Percentiles rank a stretch among this genome's conserved stretches.
These are phyloP conservation scores for Nannoperca obscura DNA, from an alignment of 2,797 vertebrate species.

Conservation along the genomic window DNA sequence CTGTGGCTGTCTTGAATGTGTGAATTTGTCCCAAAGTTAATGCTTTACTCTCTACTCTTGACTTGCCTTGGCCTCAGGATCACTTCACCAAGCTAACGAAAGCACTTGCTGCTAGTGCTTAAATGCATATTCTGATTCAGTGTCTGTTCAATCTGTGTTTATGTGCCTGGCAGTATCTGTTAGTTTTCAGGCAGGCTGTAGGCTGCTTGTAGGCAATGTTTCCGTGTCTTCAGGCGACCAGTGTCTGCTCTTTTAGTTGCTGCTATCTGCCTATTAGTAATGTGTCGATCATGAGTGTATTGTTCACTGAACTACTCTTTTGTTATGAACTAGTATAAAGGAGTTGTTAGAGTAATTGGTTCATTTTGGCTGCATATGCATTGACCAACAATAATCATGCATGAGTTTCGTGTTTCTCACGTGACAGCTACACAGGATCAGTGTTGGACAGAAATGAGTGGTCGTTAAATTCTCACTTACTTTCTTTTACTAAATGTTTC, in stretches of 20 bases:
- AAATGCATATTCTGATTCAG: neutral
- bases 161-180: no score
- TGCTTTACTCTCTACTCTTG: neutral
- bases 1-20: neutral
- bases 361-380: no score
- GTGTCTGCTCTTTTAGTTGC: neutral
- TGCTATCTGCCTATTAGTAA: no score
- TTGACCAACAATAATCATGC: no score
- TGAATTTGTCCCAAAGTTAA: neutral
- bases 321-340: no score
- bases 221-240: neutral
- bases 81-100: neutral
- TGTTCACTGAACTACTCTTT: no score
- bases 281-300: no score
- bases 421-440: no score
- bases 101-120: neutral
- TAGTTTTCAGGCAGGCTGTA: neutral
- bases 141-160: neutral
- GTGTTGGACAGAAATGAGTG: no score
- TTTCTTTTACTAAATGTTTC: neutral
- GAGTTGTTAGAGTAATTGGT: no score
- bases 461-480: neutral
- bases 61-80: neutral
- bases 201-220: neutral
- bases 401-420: no score